Evolutionary conservation across 2,113 vertebrate species (phyloP), one percentile per base, ranked within the genome.

Genomic region (Acrocephalus kingi): DNA sequence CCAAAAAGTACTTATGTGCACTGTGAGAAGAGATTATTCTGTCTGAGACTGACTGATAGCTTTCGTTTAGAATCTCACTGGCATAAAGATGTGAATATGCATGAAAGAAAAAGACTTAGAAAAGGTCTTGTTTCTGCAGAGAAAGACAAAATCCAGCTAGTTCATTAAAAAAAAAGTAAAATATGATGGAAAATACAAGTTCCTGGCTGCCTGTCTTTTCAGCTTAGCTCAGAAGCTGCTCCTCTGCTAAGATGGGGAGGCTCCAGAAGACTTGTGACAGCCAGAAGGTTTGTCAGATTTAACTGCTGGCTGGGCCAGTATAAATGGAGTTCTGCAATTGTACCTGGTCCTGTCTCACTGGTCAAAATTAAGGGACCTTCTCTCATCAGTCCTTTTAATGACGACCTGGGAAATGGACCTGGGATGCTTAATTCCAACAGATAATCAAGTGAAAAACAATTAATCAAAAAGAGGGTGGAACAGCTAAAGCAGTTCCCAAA

Each of bases 1-100:
- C 79, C 73, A 89, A 84, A 91, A 97, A 91, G 56, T 49, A 48
- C 49, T 96, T 91, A 71, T 1, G 25, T 87, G 49, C 37, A 27
- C 55, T 28, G 28, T 11, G 17, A 49, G 74, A 77, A 94, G 66
- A 86, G 75, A 85, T 58, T 89, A 78, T 71, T 71, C 54, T 41
- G 55, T 69, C 73, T 94, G 80, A 78, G 59, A 64, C 90, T 6
- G 33, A 64, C 74, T 67, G 72, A 84, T 69, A 67, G 54, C 37
- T 80, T 94, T 55, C 20, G 55, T 89, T 95, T 45, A 83, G 80
- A 35, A 54, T 48, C 86, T 88, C 33, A 58, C 81, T 88, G 86
- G 83, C 90, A 90, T 35, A 76, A 91, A 58, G 41, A 41, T 87
- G 58, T 82, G 81, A 87, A 61, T 41, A 41, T 5, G 2, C 10